Base-by-base conservation (phyloP, 2,797 vertebrate genomes). In the Rhinophrynus dorsalis region DNA sequence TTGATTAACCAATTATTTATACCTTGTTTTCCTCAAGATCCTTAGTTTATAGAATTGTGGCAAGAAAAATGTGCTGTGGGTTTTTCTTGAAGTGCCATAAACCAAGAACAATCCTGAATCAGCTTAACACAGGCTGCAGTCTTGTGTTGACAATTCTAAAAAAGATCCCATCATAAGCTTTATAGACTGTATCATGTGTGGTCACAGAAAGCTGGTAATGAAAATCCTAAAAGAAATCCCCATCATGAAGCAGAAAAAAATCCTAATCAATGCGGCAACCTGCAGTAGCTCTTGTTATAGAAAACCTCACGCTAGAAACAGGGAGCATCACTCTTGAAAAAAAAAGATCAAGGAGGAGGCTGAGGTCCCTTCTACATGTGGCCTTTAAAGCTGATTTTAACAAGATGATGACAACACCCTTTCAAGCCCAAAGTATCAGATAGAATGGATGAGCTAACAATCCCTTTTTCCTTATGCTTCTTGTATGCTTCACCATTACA, bases 251-350 rank as follows among this genome's bases (percentile, higher is more conserved):
- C 1, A 47, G 8, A 56, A 3, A 65, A 74, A 80, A 80, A 77
- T 75, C 72, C 79, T 77, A 86, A 83, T 88, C 91, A 86, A 88
- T 94, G 93, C 93, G 91, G 90, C 86, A 87, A 73, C 69, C 63
- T 64, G 59, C 61, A 66, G 77, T 75, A 68, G 37, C 78, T 79
- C 67, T 75, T 4, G 20, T 51, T 32, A 47, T 18, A 37, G 3
- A 57, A 57, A 58, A 11, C 48, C 51, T 45, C 32, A 40, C 20
- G 29, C 33, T 11, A 55, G 35, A 38, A 37, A 32, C 32, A 57
- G 15, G 17, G 13, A 64, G 8, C 40, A 50, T 65, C 32, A 57
- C 30, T 32, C 30, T 11, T 24, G 30, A 26, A 13, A 50, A 29
- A 15, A 21, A 61, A 9, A 17, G n/a, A 70, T 23, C 11, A 26